A percentile compares a stretch with the other conserved stretches of the same genome.
phyloP scores from a whole-genome alignment of 2,888 invertebrate species.

The Laspeyria flexula region DNA sequence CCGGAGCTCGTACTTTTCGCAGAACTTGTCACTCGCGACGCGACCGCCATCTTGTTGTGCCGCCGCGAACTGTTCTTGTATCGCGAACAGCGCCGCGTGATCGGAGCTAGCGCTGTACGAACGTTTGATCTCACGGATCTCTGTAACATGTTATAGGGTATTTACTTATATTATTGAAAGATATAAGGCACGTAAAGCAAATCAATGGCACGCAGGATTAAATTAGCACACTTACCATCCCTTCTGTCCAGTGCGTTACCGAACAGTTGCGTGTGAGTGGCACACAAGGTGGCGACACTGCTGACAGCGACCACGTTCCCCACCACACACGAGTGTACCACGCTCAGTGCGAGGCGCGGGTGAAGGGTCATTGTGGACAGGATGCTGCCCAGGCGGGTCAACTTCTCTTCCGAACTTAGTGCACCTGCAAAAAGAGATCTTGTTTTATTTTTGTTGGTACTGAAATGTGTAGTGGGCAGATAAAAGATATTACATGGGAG shows the following conservation, averaged over 20 bases:
- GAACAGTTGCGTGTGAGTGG: conserved; percentile 84
- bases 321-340: conserved; percentile 57
- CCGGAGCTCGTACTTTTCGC: conserved; percentile 70
- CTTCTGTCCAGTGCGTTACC: conserved; percentile 75
- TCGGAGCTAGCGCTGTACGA: conserved; percentile 86
- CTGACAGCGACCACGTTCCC: conserved; percentile 75
- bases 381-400: conserved; percentile 87
- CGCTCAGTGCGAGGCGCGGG: conserved; percentile 86
- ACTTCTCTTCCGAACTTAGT: conserved; percentile 83
- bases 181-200: too few species aligned
- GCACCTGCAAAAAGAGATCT: conserved; percentile 67
- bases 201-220: too few species aligned
- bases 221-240: conserved; percentile 46
- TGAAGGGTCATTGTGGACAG: conserved; percentile 84
- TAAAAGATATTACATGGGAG: too few species aligned
- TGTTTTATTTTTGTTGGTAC: too few species aligned
- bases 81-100: conserved; percentile 85
- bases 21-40: conserved; percentile 66
- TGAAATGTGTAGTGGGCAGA: too few species aligned
- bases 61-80: conserved; percentile 84
- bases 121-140: conserved; percentile 82
- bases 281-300: conserved; percentile 55
- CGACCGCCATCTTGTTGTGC: conserved; percentile 50
- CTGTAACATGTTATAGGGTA: conserved; percentile 49
- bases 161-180: neutral